Base-by-base conservation (phyloP, 2,113 vertebrate genomes). In the Coturnix japonica region DNA sequence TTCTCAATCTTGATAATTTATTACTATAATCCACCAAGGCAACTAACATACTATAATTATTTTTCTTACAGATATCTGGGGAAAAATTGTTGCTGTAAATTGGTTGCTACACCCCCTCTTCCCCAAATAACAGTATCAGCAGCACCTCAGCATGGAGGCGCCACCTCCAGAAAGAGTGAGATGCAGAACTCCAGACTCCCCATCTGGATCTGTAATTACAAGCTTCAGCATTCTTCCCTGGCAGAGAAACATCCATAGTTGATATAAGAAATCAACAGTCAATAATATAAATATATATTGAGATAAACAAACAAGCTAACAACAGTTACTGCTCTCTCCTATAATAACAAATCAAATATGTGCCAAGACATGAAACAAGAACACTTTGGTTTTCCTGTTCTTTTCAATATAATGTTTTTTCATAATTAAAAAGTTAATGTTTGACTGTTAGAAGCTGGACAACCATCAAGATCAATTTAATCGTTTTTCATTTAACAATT, bases 331-430 rank as follows among this genome's bases (percentile, higher is more conserved):
- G 56, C 76, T 85, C 46, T 76, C 57, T 23, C 18, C 41, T 43
- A 8, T 23, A 59, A 76, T 9, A 88, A 70, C 26, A 75, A 72
- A 81, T 21, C 22, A 86, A 88, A 22, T 4, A 53, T 13, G 4
- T 41, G 13, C 17, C 57, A 51, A 74, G 73, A 81, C 6, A 44
- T 8, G 28, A 47, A 60, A 82, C 53, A 6, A 63, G 70, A 2
- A 18, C 53, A 19, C 33, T 83, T 70, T 33, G 20, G 6, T 49
- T 74, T 46, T n/a, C 33, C 56, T 60, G 10, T 4, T 87, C 66
- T 14, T 81, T 22, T 59, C 30, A 66, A 7, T 31, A 70, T 65
- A 23, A 11, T 17, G 2, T 0, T 0, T 1, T n/a, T 44, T 25
- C 8, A 18, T 19, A 9, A 18, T 4, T 72, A 54, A 61, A 64